Conservation (phyloP, 1,140 invertebrate genomes). For the Listronotus oregonensis region DNA sequence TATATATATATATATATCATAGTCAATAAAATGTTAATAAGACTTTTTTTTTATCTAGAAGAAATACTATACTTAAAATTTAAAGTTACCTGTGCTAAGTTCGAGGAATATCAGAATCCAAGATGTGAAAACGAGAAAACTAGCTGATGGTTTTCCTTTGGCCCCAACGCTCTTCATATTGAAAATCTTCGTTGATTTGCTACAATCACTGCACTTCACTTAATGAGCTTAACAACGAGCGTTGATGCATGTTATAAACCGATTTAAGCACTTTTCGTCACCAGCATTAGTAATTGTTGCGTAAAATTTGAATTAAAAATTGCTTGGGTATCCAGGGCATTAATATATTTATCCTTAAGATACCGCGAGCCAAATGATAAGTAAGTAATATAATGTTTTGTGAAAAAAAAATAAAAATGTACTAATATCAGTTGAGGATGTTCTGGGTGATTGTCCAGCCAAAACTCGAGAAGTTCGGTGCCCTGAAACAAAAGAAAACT, state of each 20-base stretch:
- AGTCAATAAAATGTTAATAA: too few relatives aligned
- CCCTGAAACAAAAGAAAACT: too few relatives aligned
- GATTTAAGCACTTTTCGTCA: constrained; percentile 8
- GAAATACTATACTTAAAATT: background rate
- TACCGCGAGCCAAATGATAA: constrained; percentile 17
- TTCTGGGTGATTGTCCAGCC: background rate
- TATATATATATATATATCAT: too few relatives aligned
- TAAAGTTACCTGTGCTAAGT: constrained; percentile 44
- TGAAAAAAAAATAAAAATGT: background rate
- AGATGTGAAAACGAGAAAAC: constrained; percentile 36
- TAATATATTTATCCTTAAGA: constrained; percentile 31
- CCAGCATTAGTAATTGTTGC: background rate
- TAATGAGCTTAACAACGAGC: constrained; percentile 9
- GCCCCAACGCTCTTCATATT: constrained; percentile 13
- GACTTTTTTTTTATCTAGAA: too few relatives aligned
- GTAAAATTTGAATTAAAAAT: background rate
- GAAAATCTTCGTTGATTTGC: constrained; percentile 7
- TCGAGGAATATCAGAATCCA: constrained; percentile 45
- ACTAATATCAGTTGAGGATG: background rate
- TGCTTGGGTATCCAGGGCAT: constrained; percentile 41
- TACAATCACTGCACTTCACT: constrained; percentile 42
- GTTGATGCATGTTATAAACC: constrained; percentile 12
- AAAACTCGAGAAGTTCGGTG: too few relatives aligned
- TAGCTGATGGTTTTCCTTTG: constrained; percentile 30
- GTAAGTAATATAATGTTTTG: background rate